These are phyloP conservation scores for Aramus guarauna DNA, from an alignment of 2,113 vertebrate species.

Conservation along the genomic window DNA sequence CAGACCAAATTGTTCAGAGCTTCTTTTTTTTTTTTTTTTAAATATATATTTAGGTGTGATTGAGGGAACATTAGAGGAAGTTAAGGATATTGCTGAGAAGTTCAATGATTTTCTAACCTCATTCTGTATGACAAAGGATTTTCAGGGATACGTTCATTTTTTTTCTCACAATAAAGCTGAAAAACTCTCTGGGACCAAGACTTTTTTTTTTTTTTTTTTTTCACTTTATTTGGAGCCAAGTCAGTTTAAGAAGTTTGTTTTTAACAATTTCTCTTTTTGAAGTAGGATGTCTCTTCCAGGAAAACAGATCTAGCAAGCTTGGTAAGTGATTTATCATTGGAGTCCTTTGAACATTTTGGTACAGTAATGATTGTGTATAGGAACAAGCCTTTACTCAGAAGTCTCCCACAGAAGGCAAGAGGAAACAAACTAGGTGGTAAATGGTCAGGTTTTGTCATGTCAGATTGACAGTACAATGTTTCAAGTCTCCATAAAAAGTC, in stretches of 20 bases:
- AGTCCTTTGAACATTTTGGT: neutral
- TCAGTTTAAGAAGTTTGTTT: neutral
- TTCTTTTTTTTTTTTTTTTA: too few species aligned
- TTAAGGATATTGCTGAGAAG: neutral
- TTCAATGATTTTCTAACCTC: neutral
- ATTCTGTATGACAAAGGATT: neutral
- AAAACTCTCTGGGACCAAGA: neutral
- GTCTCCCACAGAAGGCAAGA: neutral
- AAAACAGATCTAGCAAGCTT: neutral
- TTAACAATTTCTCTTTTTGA: neutral
- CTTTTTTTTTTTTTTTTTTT: rapidly evolving
- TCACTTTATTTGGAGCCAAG: neutral
- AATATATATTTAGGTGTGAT: neutral
- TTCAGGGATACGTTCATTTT: neutral
- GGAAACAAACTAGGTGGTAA: neutral
- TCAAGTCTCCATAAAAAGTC: neutral
- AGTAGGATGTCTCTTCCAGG: neutral
- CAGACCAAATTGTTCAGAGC: neutral
- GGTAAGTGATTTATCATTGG: neutral
- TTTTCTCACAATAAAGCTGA: neutral
- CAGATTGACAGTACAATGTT: neutral
- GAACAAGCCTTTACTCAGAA: neutral
- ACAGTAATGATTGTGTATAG: neutral
- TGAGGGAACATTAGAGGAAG: neutral
- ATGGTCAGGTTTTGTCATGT: neutral